phyloP scores from a whole-genome alignment of 2,113 vertebrate species.

The Pseudorectes ferrugineus region DNA sequence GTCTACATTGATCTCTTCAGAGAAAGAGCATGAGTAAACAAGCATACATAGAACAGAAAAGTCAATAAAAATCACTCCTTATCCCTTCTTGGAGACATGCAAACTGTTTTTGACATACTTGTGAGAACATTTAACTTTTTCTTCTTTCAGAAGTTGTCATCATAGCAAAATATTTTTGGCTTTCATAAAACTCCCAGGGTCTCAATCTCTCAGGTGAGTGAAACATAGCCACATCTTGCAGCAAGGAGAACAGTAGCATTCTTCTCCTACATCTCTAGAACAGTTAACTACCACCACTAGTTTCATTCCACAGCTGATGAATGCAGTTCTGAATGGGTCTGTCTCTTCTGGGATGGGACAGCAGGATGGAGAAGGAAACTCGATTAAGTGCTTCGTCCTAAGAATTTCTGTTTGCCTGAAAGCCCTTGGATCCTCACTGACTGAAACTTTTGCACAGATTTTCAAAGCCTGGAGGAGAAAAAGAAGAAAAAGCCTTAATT shows the following conservation, averaged over 20 bases:
- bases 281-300: neutral
- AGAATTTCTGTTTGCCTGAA: neutral
- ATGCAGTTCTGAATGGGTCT: neutral
- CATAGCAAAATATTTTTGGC: neutral
- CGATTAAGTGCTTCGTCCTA: neutral
- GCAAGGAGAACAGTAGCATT: neutral
- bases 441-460: neutral
- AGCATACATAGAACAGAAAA: neutral
- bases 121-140: neutral
- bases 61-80: slow-evolving; percentile 7
- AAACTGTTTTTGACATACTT: neutral
- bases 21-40: neutral
- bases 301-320: neutral
- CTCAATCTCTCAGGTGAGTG: neutral
- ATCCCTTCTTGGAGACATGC: neutral
- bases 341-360: neutral
- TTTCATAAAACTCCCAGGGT: neutral
- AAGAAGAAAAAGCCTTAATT: neutral
- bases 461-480: neutral
- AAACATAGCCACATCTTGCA: neutral
- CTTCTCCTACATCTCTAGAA: neutral
- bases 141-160: neutral
- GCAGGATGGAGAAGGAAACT: neutral
- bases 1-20: neutral
- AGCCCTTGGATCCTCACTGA: neutral